phyloP scores from a whole-genome alignment of 2,113 vertebrate species.

The Podilymbus podiceps region DNA sequence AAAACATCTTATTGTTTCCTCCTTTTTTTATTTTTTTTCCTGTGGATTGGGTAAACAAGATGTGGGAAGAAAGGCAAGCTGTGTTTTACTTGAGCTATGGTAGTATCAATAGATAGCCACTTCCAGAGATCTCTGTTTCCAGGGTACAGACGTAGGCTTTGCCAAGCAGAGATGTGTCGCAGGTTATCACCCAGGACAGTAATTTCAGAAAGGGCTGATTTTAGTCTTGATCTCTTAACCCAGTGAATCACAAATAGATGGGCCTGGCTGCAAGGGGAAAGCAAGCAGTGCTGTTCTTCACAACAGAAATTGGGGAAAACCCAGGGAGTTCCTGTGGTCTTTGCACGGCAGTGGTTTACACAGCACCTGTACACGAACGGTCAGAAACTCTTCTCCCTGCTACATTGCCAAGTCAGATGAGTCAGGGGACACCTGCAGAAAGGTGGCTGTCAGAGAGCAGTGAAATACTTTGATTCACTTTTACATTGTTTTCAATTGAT shows the following conservation, averaged over 20 bases:
- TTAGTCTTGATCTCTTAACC: not conserved
- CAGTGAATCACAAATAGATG: not conserved
- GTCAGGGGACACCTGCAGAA: not conserved
- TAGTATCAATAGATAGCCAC: not conserved
- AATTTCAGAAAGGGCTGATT: not conserved
- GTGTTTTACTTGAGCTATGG: not conserved
- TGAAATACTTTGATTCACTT: not conserved
- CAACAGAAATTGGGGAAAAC: not conserved
- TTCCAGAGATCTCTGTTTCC: not conserved
- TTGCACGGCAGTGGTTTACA: not conserved
- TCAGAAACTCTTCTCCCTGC: not conserved
- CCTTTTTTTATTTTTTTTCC: not conserved
- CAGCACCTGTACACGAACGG: rapidly evolving
- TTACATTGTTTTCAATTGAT: not conserved
- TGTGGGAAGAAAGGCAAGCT: not conserved
- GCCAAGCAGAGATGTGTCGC: not conserved
- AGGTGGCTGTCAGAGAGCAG: not conserved
- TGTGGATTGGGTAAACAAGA: not conserved
- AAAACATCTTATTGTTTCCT: not conserved
- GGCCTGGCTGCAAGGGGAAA: not conserved
- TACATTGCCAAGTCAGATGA: not conserved
- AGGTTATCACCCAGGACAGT: not conserved
- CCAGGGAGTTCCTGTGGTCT: not conserved
- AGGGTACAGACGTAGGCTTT: not conserved
- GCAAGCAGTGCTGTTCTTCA: not conserved